Conservation (phyloP, 2,797 vertebrate genomes). For the Mergus octosetaceus region DNA sequence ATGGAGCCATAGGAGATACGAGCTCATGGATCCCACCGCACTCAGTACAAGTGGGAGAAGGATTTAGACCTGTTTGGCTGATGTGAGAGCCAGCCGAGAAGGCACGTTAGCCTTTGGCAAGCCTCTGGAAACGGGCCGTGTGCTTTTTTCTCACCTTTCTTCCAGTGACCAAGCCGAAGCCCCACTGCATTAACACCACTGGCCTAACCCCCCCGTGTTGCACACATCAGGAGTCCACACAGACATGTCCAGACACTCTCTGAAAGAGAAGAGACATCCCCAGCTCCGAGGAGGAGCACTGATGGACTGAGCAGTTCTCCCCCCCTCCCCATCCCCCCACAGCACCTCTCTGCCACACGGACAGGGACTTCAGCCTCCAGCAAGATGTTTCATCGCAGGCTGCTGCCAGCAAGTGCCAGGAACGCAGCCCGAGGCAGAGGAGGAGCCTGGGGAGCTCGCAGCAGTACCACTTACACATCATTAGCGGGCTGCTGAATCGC, state of each 20-base stretch:
- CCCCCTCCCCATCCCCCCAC: neutral
- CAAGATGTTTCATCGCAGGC: neutral
- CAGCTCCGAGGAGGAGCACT: neutral
- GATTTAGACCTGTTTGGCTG: neutral
- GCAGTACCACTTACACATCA: neutral
- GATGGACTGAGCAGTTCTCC: neutral
- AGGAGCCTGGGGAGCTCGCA: neutral
- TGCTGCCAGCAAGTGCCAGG: neutral
- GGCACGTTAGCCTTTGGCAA: neutral
- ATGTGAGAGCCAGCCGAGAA: neutral
- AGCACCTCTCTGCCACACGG: fast-evolving
- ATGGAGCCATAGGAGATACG: neutral
- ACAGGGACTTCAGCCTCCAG: neutral
- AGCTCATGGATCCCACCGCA: neutral
- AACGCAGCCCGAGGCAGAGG: neutral
- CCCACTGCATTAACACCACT: neutral
- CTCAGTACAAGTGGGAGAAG: neutral
- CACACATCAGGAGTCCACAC: fast-evolving
- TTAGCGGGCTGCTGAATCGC: neutral
- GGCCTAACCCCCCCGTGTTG: neutral
- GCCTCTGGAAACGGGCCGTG: neutral
- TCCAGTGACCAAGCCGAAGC: neutral
- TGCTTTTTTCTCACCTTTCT: neutral
- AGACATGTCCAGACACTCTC: neutral
- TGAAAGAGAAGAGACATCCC: neutral